Evolutionary conservation across 1,140 invertebrate genomes (phyloP).

Genomic region (Leptopilina boulardi): DNA sequence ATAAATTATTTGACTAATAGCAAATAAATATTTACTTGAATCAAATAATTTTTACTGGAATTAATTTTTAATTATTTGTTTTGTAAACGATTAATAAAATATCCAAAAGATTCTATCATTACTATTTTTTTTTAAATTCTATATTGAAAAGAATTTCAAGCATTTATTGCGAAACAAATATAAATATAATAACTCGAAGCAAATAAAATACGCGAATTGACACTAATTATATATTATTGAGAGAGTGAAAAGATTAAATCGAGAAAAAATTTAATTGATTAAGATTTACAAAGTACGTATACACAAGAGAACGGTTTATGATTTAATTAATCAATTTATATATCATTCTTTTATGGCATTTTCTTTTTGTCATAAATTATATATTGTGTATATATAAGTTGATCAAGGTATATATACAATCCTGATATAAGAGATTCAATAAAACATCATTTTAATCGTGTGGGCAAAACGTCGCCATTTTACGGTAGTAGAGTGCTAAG

Average conservation of each 20-base stretch:
- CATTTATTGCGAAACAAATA: neutral
- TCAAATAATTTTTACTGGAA: too few species aligned
- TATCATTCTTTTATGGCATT: neutral
- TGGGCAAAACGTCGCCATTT: conserved; percentile 41
- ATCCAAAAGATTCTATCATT: too few species aligned
- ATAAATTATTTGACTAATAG: too few species aligned
- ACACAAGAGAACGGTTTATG: neutral
- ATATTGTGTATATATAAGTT: neutral
- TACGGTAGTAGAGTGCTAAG: conserved; percentile 31
- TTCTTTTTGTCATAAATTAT: neutral
- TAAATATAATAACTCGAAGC: neutral
- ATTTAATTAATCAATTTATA: conserved; percentile 6
- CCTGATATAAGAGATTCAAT: conserved; percentile 15
- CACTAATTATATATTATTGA: neutral
- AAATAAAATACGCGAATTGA: neutral
- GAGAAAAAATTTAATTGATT: neutral
- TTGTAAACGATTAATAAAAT: too few species aligned
- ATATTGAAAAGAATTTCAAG: neutral
- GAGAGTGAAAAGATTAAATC: neutral
- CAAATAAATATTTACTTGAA: too few species aligned
- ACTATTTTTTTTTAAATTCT: too few species aligned
- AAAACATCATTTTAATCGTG: conserved; percentile 47
- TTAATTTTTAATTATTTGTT: too few species aligned
- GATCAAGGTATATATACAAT: neutral
- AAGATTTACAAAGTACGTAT: neutral